phyloP scores from a whole-genome alignment of 2,113 vertebrate genomes.

The Chunga burmeisteri region DNA sequence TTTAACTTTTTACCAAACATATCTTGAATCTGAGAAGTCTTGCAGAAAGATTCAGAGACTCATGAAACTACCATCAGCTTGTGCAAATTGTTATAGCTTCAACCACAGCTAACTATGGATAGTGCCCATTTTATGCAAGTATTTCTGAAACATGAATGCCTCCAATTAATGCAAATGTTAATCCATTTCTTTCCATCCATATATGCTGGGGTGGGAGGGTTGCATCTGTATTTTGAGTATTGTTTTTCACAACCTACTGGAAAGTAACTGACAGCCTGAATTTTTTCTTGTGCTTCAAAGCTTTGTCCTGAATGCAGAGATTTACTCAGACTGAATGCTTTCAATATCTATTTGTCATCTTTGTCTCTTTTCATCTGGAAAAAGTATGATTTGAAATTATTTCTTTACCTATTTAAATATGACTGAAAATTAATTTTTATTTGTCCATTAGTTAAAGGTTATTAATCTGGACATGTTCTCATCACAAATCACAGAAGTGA shows the following conservation, averaged over 20 bases:
- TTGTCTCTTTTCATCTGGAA: neutral
- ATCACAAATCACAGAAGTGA: neutral
- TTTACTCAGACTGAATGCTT: neutral
- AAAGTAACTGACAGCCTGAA: neutral
- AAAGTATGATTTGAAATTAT: neutral
- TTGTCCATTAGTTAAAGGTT: neutral
- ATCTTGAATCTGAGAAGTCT: neutral
- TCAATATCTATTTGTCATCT: neutral
- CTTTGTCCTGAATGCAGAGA: neutral
- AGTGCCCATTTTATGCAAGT: neutral
- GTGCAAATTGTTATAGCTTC: neutral
- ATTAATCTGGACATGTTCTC: neutral
- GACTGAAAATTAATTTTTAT: neutral
- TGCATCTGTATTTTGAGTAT: neutral
- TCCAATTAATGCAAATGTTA: neutral
- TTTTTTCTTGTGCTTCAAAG: neutral
- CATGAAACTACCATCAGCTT: neutral
- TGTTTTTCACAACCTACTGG: neutral
- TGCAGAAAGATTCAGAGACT: neutral
- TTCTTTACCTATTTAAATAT: neutral
- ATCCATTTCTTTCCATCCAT: neutral
- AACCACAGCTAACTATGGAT: neutral
- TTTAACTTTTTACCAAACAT: neutral
- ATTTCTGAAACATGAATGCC: neutral
- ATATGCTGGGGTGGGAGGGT: neutral